Evolutionary conservation across 1,140 invertebrate species (phyloP).

Genomic region (Eumaeus atala): DNA sequence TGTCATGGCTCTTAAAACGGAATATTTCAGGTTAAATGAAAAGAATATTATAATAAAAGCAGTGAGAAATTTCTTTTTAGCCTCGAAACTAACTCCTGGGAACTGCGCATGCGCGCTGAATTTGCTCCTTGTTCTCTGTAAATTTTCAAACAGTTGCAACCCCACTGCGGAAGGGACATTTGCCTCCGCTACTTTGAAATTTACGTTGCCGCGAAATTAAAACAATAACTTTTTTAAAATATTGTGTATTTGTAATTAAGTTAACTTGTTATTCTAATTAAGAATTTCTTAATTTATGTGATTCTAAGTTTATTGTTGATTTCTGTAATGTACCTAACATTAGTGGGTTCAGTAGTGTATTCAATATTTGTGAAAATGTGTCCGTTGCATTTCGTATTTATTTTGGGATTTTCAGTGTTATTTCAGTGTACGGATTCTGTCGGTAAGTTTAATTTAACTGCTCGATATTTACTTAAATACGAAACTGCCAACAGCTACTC

Average conservation of each 20-base stretch:
- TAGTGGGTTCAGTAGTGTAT: conserved; percentile 13
- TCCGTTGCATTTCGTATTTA: conserved; percentile 33
- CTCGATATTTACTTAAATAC: too few species aligned
- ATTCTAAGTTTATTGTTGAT: too few species aligned
- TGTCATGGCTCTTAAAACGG: too few species aligned
- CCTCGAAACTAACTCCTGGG: too few species aligned
- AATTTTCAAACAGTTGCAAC: conserved; percentile 31
- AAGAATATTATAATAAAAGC: too few species aligned
- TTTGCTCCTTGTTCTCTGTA: conserved; percentile 21
- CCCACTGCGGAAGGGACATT: conserved; percentile 18
- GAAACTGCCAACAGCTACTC: too few species aligned
- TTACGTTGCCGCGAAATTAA: conserved; percentile 15
- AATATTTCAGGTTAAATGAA: too few species aligned
- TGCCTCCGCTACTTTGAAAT: conserved; percentile 23
- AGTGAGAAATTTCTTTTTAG: conserved; percentile 16
- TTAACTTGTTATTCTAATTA: too few species aligned
- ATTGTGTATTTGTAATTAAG: background rate
- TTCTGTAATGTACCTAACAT: conserved; percentile 14
- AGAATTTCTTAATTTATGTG: too few species aligned
- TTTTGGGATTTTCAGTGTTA: conserved; percentile 62
- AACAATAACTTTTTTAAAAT: conserved; percentile 13
- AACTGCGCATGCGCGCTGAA: conserved; percentile 25
- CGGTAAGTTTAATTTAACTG: conserved; percentile 36
- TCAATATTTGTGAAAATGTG: conserved; percentile 44
- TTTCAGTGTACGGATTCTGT: conserved; percentile 59